These are phyloP conservation scores for Chaetoderma sp. DNA, from an alignment of 2,888 invertebrate species.

Conservation along the genomic window DNA sequence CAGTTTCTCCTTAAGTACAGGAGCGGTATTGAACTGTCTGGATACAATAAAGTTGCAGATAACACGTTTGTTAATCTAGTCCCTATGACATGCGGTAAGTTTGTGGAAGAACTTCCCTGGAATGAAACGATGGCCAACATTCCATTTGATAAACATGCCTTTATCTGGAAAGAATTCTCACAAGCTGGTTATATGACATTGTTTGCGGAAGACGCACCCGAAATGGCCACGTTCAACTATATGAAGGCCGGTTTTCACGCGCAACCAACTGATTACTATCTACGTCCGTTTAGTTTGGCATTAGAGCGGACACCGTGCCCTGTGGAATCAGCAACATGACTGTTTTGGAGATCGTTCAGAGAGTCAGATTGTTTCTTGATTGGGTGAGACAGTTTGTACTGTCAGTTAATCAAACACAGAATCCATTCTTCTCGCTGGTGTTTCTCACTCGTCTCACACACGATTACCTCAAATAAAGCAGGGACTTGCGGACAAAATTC, in stretches of 20 bases:
- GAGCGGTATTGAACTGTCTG: slow-evolving; percentile 81
- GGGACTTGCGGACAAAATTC: slow-evolving; percentile 78
- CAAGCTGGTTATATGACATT: slow-evolving; percentile 82
- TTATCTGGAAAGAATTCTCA: slow-evolving; percentile 86
- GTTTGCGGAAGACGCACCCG: slow-evolving; percentile 85
- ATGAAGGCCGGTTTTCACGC: slow-evolving; percentile 79
- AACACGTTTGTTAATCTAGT: slow-evolving; percentile 93
- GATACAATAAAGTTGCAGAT: slow-evolving; percentile 93
- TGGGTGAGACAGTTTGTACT: too few species aligned
- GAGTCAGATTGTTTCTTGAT: slow-evolving; percentile 78
- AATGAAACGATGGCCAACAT: slow-evolving; percentile 34
- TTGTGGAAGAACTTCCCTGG: slow-evolving; percentile 40
- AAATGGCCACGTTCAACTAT: slow-evolving; percentile 85
- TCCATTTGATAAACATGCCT: slow-evolving; percentile 73
- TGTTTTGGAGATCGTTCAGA: slow-evolving; percentile 81
- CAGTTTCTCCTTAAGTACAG: slow-evolving; percentile 75
- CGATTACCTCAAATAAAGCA: slow-evolving; percentile 85
- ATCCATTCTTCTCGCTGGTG: slow-evolving; percentile 82
- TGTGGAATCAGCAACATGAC: slow-evolving; percentile 53
- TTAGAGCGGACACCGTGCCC: slow-evolving; percentile 58
- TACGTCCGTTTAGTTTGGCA: slow-evolving; percentile 80
- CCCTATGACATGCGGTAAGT: slow-evolving; percentile 76
- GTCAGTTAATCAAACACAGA: too few species aligned
- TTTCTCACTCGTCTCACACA: slow-evolving; percentile 88
- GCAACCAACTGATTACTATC: slow-evolving; percentile 89